A percentile compares a stretch with the other conserved stretches of the same genome.
Evolutionary conservation across 2,113 vertebrate genomes (phyloP).

Genomic region (Speoplatyrhinus poulsoni): DNA sequence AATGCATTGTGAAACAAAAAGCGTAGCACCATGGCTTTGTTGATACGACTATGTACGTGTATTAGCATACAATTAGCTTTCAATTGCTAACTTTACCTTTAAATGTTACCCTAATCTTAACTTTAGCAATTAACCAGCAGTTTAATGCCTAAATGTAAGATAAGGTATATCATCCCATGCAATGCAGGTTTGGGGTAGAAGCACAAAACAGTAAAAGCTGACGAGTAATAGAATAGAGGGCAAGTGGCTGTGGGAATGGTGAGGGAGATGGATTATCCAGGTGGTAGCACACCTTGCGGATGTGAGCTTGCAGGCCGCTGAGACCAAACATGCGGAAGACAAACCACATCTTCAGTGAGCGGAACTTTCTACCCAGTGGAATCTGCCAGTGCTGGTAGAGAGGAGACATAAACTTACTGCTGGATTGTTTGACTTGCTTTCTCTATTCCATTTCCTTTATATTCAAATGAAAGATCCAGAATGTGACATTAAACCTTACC

Average conservation of each 20-base stretch:
- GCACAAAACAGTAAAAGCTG: too few relatives aligned
- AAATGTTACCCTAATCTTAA: too few relatives aligned
- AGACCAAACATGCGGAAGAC: conserved; percentile 91
- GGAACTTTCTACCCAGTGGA: conserved; percentile 91
- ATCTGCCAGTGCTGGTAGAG: conserved; percentile 92
- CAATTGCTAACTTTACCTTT: too few relatives aligned
- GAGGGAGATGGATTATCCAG: background rate
- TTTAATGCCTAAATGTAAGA: too few relatives aligned
- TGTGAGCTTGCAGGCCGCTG: conserved; percentile 85
- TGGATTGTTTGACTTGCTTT: too few relatives aligned
- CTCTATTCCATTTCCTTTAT: background rate
- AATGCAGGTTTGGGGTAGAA: too few relatives aligned
- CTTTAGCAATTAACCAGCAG: too few relatives aligned
- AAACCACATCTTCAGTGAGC: conserved; percentile 96
- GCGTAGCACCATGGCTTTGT: too few relatives aligned
- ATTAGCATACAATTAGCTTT: too few relatives aligned
- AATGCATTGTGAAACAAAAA: too few relatives aligned
- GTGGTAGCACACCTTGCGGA: conserved; percentile 82
- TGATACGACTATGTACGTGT: too few relatives aligned
- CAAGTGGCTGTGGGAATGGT: background rate
- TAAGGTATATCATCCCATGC: too few relatives aligned
- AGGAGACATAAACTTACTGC: background rate
- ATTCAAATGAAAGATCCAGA: background rate
- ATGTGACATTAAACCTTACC: conserved; percentile 75
- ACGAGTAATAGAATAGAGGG: background rate